phyloP scores from a whole-genome alignment of 2,113 vertebrate genomes.

The Ascaphus truei region DNA sequence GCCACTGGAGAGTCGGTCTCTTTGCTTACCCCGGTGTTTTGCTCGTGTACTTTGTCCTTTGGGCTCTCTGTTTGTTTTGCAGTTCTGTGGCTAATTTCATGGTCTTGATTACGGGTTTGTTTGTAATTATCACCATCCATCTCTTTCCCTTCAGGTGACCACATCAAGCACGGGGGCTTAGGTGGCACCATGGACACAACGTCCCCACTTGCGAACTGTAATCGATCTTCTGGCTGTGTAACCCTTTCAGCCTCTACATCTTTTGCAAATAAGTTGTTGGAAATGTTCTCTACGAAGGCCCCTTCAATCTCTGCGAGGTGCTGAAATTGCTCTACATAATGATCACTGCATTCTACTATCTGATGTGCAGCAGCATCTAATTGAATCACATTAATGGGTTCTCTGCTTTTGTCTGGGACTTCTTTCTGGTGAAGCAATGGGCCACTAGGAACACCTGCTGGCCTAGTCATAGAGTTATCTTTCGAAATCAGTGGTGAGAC shows the following conservation, averaged over 20 bases:
- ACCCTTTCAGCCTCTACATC: rapidly evolving
- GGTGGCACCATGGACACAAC: slow-evolving; percentile 9
- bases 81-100: rapidly evolving
- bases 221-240: not conserved
- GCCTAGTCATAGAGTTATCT: rapidly evolving
- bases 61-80: not conserved
- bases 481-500: not conserved
- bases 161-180: slow-evolving; percentile 43
- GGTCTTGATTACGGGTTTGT: not conserved
- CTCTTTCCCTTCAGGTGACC: rapidly evolving
- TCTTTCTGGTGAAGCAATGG: rapidly evolving
- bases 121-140: not conserved
- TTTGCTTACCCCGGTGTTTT: rapidly evolving
- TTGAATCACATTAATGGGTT: rapidly evolving
- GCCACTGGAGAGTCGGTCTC: not conserved
- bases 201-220: not conserved
- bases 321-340: slow-evolving; percentile 11
- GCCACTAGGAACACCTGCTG: rapidly evolving
- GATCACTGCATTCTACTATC: slow-evolving; percentile 27
- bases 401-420: not conserved
- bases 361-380: not conserved
- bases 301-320: not conserved
- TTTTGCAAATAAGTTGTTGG: not conserved
- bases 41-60: rapidly evolving
- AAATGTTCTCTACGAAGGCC: not conserved